Conservation (phyloP, 1,140 invertebrate species). For the Drosophila bifasciata region DNA sequence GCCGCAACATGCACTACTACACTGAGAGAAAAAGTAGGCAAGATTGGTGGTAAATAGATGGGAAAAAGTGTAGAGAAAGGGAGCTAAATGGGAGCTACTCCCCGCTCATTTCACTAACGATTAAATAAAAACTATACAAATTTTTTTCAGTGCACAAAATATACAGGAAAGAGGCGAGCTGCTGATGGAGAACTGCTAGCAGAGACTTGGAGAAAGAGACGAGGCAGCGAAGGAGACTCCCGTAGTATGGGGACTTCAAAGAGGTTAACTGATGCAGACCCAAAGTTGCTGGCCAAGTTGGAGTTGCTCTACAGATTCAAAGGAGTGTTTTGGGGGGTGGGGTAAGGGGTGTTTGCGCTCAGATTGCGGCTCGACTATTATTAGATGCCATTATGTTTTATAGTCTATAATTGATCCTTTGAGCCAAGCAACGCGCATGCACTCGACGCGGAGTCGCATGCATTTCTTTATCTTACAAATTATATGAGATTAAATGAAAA, state of each 20-base stretch:
- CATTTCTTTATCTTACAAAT: conserved; percentile 81
- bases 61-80: too few species aligned
- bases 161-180: not conserved
- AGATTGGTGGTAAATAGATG: too few species aligned
- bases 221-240: too few species aligned
- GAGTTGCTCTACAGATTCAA: not conserved
- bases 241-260: too few species aligned
- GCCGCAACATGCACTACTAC: conserved; percentile 67
- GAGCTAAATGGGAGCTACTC: too few species aligned
- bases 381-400: conserved; percentile 83
- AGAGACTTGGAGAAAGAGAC: too few species aligned
- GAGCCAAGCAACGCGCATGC: conserved; percentile 62
- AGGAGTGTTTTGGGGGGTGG: not conserved
- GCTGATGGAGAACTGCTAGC: not conserved
- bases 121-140: too few species aligned
- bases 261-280: too few species aligned
- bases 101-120: too few species aligned
- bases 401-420: conserved; percentile 83
- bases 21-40: not conserved
- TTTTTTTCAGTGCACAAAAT: too few species aligned
- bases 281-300: not conserved
- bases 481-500: conserved; percentile 78
- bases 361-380: conserved; percentile 81
- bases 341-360: conserved; percentile 45
- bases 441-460: conserved; percentile 37